These are phyloP conservation scores for Tyria jacobaeae DNA, from an alignment of 2,888 invertebrate species.

Conservation along the genomic window DNA sequence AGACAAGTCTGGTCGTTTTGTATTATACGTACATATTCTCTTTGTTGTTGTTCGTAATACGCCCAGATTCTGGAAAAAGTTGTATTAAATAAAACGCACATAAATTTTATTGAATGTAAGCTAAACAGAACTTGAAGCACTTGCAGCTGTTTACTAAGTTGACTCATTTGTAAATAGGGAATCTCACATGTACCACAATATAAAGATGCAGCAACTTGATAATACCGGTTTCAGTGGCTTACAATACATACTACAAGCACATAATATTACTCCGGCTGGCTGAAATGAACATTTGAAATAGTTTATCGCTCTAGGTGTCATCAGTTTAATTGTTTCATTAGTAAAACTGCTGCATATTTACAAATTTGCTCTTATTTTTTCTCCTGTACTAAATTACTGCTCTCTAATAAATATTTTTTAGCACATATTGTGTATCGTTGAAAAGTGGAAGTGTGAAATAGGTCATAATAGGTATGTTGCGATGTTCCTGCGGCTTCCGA, in stretches of 20 bases:
- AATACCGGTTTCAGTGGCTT: too few relatives aligned
- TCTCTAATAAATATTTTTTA: neutral
- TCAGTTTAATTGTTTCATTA: too few relatives aligned
- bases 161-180: slow-evolving; percentile 7
- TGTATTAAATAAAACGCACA: slow-evolving; percentile 7
- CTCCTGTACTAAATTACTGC: neutral
- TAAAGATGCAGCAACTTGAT: too few relatives aligned
- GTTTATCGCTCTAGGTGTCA: too few relatives aligned
- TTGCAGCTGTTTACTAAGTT: neutral
- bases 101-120: slow-evolving; percentile 21
- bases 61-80: neutral
- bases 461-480: slow-evolving; percentile 5
- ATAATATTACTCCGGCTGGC: too few relatives aligned
- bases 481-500: slow-evolving; percentile 46
- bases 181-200: neutral
- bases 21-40: too few relatives aligned
- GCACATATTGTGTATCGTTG: neutral
- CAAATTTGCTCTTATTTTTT: neutral
- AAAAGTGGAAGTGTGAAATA: slow-evolving; percentile 1
- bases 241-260: too few relatives aligned
- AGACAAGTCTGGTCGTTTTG: too few relatives aligned
- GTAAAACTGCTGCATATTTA: neutral
- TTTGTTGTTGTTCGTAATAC: neutral
- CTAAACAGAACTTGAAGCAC: neutral
- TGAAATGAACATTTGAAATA: too few relatives aligned